phyloP scores from a whole-genome alignment of 1,140 invertebrate genomes.

The Heliothis virescens region DNA sequence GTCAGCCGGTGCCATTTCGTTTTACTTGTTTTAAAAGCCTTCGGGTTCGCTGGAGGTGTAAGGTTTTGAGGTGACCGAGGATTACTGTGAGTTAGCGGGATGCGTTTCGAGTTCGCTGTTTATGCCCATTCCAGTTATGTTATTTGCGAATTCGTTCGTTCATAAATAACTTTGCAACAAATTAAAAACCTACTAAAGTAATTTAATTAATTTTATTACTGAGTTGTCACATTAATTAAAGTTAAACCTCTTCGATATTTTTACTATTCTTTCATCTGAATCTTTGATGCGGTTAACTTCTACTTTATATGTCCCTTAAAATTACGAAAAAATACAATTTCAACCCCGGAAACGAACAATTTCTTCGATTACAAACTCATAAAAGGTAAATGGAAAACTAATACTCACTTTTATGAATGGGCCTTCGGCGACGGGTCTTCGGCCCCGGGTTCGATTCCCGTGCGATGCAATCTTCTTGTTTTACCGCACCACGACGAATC shows the following conservation, averaged over 20 bases:
- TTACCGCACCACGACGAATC: constrained; percentile 48
- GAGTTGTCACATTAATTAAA: background rate
- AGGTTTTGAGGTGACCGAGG: constrained; percentile 35
- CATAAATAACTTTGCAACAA: background rate
- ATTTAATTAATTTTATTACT: constrained; percentile 8
- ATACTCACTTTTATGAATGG: constrained; percentile 43
- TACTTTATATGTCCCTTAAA: constrained; percentile 1
- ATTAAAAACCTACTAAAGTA: background rate
- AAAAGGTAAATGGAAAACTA: constrained; percentile 13
- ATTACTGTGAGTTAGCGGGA: constrained; percentile 6
- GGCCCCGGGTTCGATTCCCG: constrained; percentile 22
- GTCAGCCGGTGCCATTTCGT: constrained; percentile 54
- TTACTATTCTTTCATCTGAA: background rate
- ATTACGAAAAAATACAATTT: background rate
- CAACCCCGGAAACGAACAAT: constrained; percentile 19
- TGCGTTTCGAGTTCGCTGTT: constrained; percentile 9
- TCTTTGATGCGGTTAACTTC: background rate
- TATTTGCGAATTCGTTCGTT: background rate
- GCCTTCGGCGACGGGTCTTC: background rate
- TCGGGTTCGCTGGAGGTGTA: constrained; percentile 22
- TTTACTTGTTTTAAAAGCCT: constrained; percentile 46
- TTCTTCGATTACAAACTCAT: constrained; percentile 3
- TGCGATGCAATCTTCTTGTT: constrained; percentile 44
- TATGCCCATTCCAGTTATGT: background rate
- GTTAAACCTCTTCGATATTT: constrained; percentile 2